Base-by-base conservation (phyloP, 1,140 invertebrate species). In the Pomacea maculata region DNA sequence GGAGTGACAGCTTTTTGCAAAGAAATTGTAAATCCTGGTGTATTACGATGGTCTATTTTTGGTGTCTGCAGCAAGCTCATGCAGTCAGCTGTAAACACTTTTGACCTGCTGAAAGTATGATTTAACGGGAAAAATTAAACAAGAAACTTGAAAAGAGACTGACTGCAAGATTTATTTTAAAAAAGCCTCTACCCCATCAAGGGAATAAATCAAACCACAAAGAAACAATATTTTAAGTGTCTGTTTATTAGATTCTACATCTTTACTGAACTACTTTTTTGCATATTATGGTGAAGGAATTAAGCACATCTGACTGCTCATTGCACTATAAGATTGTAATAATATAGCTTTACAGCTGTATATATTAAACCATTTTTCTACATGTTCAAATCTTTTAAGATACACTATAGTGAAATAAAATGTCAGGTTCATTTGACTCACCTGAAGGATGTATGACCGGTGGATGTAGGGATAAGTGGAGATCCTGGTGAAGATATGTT, bases 1-100 rank as follows among this genome's bases (percentile, higher is more conserved):
- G 88, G 87, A 19, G 87, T 88, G 61, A 80, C 75, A n/a, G 79
- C 78, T 52, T 68, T 73, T 1, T 79, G 94, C 92, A 70, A 73
- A 61, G 74, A 86, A 45, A 45, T 6, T 52, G 63, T 80, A 12
- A 70, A 70, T n/a, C 63, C 79, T 52, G 78, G 80, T 5, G 78
- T 61, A 9, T 88, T 84, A 25, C 85, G 85, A 72, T 87, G 83
- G 70, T 84, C 79, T 10, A 90, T 81, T 25, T 85, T 84, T 6
- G 89, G 89, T 17, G 89, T 89, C 78, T 88, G 83, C 45, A 90
- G 78, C 71, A 90, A 57, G 3, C 85, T 82, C 80, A 87, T 64
- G 45, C 84, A 83, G 71, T 86, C 85, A 14, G 86, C 84, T n/a
- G 82, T 86, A 64, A 85, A 77, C 61, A 76, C 79, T 73, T 83